Percentiles rank a stretch among this genome's conserved stretches.
Conservation (phyloP, 2,797 vertebrate species). For the Bradypodion pumilum region DNA sequence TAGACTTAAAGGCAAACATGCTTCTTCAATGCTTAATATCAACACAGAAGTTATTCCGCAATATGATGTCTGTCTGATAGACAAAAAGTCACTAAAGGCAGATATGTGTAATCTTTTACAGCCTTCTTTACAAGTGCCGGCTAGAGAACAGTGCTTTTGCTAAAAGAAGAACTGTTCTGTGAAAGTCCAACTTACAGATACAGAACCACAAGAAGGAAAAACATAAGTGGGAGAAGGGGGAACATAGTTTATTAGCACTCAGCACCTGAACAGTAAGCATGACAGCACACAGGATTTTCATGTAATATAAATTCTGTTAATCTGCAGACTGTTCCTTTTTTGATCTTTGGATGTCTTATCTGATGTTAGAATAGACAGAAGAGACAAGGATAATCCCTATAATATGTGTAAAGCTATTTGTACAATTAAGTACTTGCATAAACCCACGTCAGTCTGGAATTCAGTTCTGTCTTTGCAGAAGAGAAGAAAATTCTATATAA, state of each 20-base stretch:
- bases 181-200: too few species aligned
- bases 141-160: too few species aligned
- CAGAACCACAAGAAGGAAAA: too few species aligned
- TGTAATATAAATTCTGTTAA: neutral
- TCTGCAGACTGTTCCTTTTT: neutral
- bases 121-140: too few species aligned
- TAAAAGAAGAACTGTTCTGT: too few species aligned
- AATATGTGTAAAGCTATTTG: neutral
- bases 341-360: neutral
- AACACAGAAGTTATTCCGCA: constrained; percentile 7
- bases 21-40: neutral
- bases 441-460: neutral
- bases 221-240: too few species aligned
- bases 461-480: too few species aligned
- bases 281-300: neutral
- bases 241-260: too few species aligned
- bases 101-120: too few species aligned
- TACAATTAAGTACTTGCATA: neutral
- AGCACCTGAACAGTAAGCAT: too few species aligned
- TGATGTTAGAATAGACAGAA: neutral
- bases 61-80: neutral
- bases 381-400: neutral
- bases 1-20: neutral
- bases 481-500: neutral
- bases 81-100: neutral